Evolutionary conservation across 2,888 invertebrate genomes (phyloP), one percentile per base, ranked within the genome.

Genomic region (Odontothrips loti): DNA sequence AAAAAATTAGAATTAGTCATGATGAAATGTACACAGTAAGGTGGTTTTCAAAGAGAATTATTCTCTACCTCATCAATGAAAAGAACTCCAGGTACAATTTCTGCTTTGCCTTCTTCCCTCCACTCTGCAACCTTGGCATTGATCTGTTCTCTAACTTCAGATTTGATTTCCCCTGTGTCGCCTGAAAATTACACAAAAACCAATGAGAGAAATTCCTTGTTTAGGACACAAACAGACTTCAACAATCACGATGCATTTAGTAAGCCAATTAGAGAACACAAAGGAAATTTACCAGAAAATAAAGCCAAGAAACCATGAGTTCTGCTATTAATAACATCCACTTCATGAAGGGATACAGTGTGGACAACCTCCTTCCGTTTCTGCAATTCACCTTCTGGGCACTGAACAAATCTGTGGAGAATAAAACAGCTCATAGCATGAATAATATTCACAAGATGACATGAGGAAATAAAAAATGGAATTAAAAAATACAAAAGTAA

Each of bases 91-190:
- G 99, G 99, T 58, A 98, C 96, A 86, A 99, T 97, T 88, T 98
- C 98, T 0, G 99, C 98, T 87, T 99, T 99, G 0, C 99, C 99
- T 87, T 99, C 99, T 87, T 99, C 99, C 34, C 98, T 90, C 99
- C 99, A 99, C 87, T 99, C 99, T 0, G 96, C 94, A 0, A 99
- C 96, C 87, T 97, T 99, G 78, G 94, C 92, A 88, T 99, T 98
- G 84, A 99, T 99, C 87, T 99, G 99, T 85, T 99, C 99, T 0
- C 99, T 91, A 0, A 99, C 96, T 88, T 99, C 99, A 0, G 95
- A 91, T 86, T 99, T 99, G 63, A 99, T 99, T 88, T 99, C 99
- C 0, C 99, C 99, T 0, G 99, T 99, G 87, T 99, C 99, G n/a
- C 96, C 96, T 93, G n/a, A 68, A 80, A 34, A 75, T 78, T 80